Evolutionary conservation across 2,797 vertebrate genomes (phyloP).

Genomic region (Fistularia tabacaria): DNA sequence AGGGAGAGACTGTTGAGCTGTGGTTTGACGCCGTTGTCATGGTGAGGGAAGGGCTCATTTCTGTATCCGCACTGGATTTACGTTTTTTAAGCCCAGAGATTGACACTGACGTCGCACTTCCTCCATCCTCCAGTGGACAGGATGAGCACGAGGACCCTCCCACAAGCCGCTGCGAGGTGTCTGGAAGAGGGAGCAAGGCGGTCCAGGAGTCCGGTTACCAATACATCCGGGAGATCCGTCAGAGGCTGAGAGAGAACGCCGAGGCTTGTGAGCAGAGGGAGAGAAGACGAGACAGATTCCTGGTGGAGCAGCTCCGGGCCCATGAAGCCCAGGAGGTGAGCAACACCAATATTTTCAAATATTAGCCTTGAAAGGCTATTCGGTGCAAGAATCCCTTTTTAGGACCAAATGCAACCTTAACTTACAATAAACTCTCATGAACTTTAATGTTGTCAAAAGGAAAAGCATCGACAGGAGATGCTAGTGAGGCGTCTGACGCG

Average conservation of each 20-base stretch:
- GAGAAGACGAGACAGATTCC: constrained; percentile 77
- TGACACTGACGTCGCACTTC: too few species aligned
- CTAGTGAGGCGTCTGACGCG: constrained; percentile 84
- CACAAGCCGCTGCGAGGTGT: not conserved
- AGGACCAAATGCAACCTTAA: too few species aligned
- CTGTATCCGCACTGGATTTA: not conserved
- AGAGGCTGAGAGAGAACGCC: constrained; percentile 78
- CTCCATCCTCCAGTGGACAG: constrained; percentile 1
- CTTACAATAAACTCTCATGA: not conserved
- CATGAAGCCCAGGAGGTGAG: constrained; percentile 84
- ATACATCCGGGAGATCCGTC: constrained; percentile 84
- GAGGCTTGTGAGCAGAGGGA: constrained; percentile 78
- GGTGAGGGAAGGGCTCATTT: constrained; percentile 38
- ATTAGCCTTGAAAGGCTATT: not conserved
- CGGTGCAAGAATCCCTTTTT: too few species aligned
- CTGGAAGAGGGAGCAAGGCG: constrained; percentile 52
- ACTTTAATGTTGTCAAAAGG: constrained; percentile 63
- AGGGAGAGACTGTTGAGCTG: constrained; percentile 59
- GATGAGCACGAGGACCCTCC: not conserved
- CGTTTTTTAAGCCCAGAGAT: not conserved
- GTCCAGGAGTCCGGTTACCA: constrained; percentile 77
- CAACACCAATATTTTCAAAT: too few species aligned
- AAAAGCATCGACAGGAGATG: constrained; percentile 80
- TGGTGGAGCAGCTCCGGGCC: constrained; percentile 82
- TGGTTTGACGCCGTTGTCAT: constrained; percentile 34